phyloP scores from a whole-genome alignment of 2,888 invertebrate genomes.

The Thereva unica region DNA sequence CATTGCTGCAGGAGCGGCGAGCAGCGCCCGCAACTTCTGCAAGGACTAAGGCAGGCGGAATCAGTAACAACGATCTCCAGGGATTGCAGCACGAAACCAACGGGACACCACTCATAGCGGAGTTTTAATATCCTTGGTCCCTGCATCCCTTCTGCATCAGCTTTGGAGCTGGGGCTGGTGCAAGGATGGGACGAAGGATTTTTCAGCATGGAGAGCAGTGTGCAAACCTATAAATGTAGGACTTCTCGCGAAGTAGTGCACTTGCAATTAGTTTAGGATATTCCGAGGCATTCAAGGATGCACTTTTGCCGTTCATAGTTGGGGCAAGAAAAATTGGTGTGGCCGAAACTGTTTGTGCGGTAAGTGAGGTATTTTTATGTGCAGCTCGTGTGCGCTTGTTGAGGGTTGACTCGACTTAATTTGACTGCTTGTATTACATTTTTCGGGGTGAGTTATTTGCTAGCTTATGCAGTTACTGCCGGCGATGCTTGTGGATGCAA shows the following conservation, averaged over 20 bases:
- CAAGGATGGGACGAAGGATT: neutral
- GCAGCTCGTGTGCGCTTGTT: slow-evolving; percentile 28
- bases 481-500: slow-evolving; percentile 31
- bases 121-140: too few relatives aligned
- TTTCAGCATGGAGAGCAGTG: too few relatives aligned
- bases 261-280: slow-evolving; percentile 32
- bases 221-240: slow-evolving; percentile 19
- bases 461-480: neutral
- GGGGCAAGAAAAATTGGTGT: slow-evolving; percentile 30
- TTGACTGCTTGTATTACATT: slow-evolving; percentile 19
- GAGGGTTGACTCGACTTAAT: slow-evolving; percentile 21
- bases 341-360: neutral
- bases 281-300: slow-evolving; percentile 25
- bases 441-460: slow-evolving; percentile 26
- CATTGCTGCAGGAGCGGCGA: slow-evolving; percentile 11
- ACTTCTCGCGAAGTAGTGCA: slow-evolving; percentile 24
- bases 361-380: slow-evolving; percentile 31
- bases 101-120: too few relatives aligned
- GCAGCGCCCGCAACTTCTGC: neutral
- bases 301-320: slow-evolving; percentile 25
- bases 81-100: too few relatives aligned
- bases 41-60: neutral
- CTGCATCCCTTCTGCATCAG: slow-evolving; percentile 1
- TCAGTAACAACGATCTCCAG: neutral
- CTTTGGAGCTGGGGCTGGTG: neutral